Evolutionary conservation across 2,113 vertebrate genomes (phyloP).

Genomic region (Bambusicola thoracicus): DNA sequence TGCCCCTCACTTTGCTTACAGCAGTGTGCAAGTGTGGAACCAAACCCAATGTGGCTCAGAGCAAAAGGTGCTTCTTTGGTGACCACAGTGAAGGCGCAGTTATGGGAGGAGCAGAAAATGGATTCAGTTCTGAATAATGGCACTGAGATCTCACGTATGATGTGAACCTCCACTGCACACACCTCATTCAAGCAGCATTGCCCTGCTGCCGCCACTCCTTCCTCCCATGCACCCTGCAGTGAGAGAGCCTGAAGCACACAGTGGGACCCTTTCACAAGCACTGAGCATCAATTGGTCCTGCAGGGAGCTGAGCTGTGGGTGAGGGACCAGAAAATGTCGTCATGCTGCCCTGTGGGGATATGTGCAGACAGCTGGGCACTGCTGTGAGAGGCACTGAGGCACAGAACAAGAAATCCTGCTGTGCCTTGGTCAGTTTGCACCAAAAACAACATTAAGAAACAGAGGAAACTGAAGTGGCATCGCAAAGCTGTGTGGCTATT

Average conservation of each 20-base stretch:
- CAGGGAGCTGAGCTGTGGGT: background rate
- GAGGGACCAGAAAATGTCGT: background rate
- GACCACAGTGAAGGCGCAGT: background rate
- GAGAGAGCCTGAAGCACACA: too few species aligned
- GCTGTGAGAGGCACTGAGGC: too few species aligned
- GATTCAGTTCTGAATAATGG: background rate
- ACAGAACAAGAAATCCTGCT: background rate
- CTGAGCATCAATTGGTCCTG: background rate
- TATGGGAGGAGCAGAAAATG: background rate
- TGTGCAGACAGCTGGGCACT: background rate
- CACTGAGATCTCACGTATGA: background rate
- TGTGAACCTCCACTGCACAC: too few species aligned
- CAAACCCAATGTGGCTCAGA: background rate
- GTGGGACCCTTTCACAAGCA: background rate
- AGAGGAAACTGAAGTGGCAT: background rate
- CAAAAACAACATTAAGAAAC: background rate
- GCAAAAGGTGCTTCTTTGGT: rapidly evolving
- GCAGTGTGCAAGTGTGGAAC: background rate
- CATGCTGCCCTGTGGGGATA: background rate
- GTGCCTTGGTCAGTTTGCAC: background rate
- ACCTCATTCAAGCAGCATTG: background rate
- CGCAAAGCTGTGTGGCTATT: background rate
- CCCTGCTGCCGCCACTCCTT: too few species aligned
- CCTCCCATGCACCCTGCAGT: background rate
- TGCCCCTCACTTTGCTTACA: too few species aligned